These are phyloP conservation scores for Theretra japonica DNA, from an alignment of 2,888 invertebrate species.

Conservation along the genomic window DNA sequence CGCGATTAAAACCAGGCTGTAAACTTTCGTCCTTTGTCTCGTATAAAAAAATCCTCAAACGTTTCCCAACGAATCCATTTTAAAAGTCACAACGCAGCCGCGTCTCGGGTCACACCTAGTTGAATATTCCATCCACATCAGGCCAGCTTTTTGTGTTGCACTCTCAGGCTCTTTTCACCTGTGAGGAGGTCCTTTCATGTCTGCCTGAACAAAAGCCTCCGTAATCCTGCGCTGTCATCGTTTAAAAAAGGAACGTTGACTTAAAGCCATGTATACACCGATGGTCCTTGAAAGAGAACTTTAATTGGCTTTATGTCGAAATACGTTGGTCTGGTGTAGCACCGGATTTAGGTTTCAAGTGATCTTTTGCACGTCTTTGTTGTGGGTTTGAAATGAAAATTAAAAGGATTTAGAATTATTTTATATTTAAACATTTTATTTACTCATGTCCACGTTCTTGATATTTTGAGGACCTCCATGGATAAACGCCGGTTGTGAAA, in stretches of 20 bases:
- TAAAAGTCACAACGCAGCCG: conserved; percentile 5
- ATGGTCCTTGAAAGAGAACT: conserved; percentile 16
- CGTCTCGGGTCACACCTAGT: conserved; percentile 29
- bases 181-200: conserved; percentile 45
- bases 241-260: conserved; percentile 39
- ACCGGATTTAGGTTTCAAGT: neutral
- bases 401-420: neutral
- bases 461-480: too few species aligned
- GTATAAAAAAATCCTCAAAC: conserved; percentile 5
- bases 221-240: conserved; percentile 47
- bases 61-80: conserved; percentile 26
- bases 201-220: conserved; percentile 44
- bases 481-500: too few species aligned
- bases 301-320: conserved; percentile 24
- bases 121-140: conserved; percentile 34
- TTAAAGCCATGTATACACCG: conserved; percentile 26
- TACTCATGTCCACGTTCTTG: too few species aligned
- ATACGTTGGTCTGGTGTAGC: neutral
- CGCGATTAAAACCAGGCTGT: neutral
- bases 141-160: conserved; percentile 34
- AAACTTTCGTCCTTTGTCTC: conserved; percentile 15
- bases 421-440: too few species aligned
- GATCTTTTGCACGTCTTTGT: neutral
- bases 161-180: conserved; percentile 38
- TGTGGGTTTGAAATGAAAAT: neutral